phyloP scores from a whole-genome alignment of 1,140 invertebrate genomes.

The Dinoponera quadriceps region DNA sequence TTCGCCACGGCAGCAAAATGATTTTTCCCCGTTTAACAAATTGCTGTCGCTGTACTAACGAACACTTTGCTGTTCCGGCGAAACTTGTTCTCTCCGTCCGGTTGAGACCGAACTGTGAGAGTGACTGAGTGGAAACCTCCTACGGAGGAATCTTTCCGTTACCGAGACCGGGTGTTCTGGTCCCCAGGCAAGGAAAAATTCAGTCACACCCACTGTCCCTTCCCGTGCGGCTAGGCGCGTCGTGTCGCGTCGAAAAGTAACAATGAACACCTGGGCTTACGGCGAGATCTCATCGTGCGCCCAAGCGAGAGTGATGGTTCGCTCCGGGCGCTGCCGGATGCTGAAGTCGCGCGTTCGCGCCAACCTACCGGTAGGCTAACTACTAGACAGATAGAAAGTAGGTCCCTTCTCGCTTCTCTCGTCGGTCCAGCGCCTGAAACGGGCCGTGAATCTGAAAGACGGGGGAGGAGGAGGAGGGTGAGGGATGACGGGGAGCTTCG shows the following conservation, averaged over 20 bases:
- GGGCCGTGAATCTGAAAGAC: constrained; percentile 41
- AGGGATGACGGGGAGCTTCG: neutral
- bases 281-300: constrained; percentile 53
- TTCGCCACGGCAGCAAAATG: too few species aligned
- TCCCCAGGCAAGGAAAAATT: too few species aligned
- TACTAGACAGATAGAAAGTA: constrained; percentile 79
- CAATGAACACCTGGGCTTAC: constrained; percentile 31
- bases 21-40: too few species aligned
- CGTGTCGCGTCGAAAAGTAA: constrained; percentile 22
- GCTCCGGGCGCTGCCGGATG: constrained; percentile 81
- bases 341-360: constrained; percentile 64
- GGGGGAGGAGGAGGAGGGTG: neutral
- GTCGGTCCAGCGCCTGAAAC: constrained; percentile 54
- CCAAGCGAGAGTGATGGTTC: constrained; percentile 77
- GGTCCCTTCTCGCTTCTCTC: constrained; percentile 76
- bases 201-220: too few species aligned
- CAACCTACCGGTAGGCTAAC: constrained; percentile 76
- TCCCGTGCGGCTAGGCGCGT: too few species aligned
- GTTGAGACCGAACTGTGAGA: too few species aligned
- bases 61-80: too few species aligned
- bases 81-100: too few species aligned
- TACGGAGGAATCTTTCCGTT: too few species aligned
- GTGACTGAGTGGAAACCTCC: too few species aligned
- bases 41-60: too few species aligned
- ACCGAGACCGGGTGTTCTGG: too few species aligned